Base-by-base conservation (phyloP, 2,888 invertebrate species). In the Cacoxenus indagator region DNA sequence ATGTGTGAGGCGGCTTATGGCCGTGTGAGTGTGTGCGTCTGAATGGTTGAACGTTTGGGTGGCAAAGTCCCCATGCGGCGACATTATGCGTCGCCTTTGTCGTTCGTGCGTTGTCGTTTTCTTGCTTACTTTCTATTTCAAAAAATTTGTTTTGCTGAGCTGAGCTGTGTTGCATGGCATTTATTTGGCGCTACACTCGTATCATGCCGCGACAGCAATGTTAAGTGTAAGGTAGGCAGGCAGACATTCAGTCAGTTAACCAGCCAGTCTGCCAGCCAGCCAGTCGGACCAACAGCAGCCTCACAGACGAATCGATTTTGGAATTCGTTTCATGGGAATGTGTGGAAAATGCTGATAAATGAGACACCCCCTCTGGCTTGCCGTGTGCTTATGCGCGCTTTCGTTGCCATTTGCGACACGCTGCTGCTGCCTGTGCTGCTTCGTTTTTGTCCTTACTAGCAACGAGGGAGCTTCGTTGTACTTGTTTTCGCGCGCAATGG, bases 331-430 rank as follows among this genome's bases (percentile, higher is more conserved):
- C 83, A 77, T 78, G 70, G 37, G 67, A 59, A 73, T 83, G 84
- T 83, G 84, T 82, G 84, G 78, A 79, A 85, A 84, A 84, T 79
- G 82, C 83, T 84, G 83, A 82, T 83, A 81, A 84, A 83, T 82
- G 76, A 66, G 68, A 62, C 69, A 67, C 59, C 59, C 59, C 31
- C 59, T 37, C 22, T 27, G 19, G 31, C 22, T 46, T n/a, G n/a
- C 45, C 19, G n/a, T n/a, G n/a, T n/a, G n/a, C n/a, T n/a, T n/a
- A n/a, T 48, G 48, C n/a, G 8, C 17, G 48, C 51, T 59, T 59
- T 6, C 37, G 14, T 59, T 59, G 31, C 59, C 19, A 31, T n/a
- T 54, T 8, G 8, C 24, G 37, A n/a, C 51, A 11, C 6, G 22
- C 27, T 31, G 27, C 29, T n/a, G 27, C 11, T 17, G 51, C 51